A percentile compares a stretch with the other conserved stretches of the same genome.
Conservation (phyloP, 2,113 vertebrate species). For the Mugil cephalus region DNA sequence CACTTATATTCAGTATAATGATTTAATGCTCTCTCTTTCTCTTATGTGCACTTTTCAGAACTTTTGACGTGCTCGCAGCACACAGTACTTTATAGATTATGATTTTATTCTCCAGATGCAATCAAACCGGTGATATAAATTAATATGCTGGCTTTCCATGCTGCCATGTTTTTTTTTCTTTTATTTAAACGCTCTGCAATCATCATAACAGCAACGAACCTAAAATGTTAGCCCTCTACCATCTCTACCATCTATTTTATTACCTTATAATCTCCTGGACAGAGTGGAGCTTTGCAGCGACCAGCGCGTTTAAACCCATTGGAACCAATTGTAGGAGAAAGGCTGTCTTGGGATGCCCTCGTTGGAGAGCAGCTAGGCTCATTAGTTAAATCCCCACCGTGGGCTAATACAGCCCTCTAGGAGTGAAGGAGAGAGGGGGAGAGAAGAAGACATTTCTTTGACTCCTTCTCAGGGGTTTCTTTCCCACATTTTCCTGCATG, state of each 20-base stretch:
- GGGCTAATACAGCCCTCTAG: conserved; percentile 83
- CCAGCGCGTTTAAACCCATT: conserved; percentile 84
- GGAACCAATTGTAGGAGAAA: conserved; percentile 88
- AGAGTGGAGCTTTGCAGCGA: conserved; percentile 79
- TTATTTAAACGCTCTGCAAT: conserved; percentile 44
- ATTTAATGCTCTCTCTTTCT: not conserved
- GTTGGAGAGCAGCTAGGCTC: conserved; percentile 85
- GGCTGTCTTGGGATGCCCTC: conserved; percentile 85
- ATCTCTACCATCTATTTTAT: conserved; percentile 82
- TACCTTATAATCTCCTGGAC: conserved; percentile 83
- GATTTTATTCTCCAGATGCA: not conserved
- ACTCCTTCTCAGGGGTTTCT: conserved; percentile 82
- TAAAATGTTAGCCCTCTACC: conserved; percentile 59
- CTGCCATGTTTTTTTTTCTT: conserved; percentile 29
- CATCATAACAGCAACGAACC: conserved; percentile 74
- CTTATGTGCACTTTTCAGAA: not conserved
- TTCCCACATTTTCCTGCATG: conserved; percentile 83
- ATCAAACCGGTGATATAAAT: not conserved
- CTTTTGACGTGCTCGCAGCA: not conserved
- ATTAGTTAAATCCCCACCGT: conserved; percentile 88
- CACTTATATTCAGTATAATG: conserved; percentile 1
- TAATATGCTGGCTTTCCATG: not conserved
- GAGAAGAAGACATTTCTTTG: conserved; percentile 82
- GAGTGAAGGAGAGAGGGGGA: conserved; percentile 75
- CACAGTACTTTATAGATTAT: not conserved